Conservation (phyloP, 2,113 vertebrate genomes). For the Thryonomys swinderianus region DNA sequence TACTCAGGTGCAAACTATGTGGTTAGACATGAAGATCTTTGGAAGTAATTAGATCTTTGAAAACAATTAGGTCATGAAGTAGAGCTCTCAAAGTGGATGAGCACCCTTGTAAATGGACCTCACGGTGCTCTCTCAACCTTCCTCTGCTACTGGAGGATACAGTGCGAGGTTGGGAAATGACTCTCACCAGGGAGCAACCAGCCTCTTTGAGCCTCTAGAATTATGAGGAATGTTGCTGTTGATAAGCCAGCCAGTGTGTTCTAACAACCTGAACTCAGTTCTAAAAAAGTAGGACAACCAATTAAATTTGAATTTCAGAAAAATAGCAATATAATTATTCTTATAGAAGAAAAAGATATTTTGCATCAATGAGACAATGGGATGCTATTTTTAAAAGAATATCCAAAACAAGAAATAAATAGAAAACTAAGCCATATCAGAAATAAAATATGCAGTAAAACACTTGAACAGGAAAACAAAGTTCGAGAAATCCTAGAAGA, state of each 20-base stretch:
- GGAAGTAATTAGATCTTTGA: not conserved
- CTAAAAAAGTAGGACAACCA: not conserved
- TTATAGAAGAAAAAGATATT: constrained; percentile 21
- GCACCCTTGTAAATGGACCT: not conserved
- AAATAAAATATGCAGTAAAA: not conserved
- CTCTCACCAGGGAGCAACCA: not conserved
- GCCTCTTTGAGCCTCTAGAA: not conserved
- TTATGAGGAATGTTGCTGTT: not conserved
- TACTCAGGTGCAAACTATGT: not conserved
- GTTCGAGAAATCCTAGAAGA: constrained; percentile 16
- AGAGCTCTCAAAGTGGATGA: not conserved
- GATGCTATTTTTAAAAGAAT: not conserved
- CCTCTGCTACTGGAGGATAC: not conserved
- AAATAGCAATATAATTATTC: not conserved
- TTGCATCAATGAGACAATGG: not conserved
- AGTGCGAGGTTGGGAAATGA: not conserved
- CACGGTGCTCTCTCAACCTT: not conserved
- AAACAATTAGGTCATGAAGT: not conserved
- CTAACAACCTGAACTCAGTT: not conserved
- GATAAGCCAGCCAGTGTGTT: not conserved
- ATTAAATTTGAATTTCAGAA: constrained; percentile 28
- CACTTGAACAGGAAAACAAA: not conserved
- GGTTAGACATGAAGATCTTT: not conserved
- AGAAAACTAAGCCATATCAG: constrained; percentile 8
- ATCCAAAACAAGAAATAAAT: constrained; percentile 24